A percentile compares a stretch with the other conserved stretches of the same genome.
Evolutionary conservation across 2,113 vertebrate genomes (phyloP).

Genomic region (Nanorana parkeri): DNA sequence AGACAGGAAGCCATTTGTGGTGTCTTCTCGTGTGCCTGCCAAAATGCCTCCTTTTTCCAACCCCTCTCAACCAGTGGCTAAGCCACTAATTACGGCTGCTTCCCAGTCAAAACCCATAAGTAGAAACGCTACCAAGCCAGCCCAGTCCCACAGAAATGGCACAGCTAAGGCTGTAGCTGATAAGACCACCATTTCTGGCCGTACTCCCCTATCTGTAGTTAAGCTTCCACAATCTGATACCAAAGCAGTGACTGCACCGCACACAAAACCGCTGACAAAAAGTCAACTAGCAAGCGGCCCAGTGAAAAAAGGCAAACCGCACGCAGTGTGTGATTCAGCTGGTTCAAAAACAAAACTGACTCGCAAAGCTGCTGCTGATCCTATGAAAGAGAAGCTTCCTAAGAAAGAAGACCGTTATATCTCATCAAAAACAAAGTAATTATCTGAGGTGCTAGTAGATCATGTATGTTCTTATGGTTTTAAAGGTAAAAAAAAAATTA

Average conservation of each 20-base stretch:
- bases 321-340: conserved; percentile 44
- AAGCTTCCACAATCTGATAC: conserved; percentile 75
- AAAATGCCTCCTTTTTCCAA: conserved; percentile 3
- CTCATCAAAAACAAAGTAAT: conserved; percentile 77
- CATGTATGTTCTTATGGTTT: no score
- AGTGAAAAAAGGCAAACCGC: conserved; percentile 20
- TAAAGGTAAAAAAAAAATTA: no score
- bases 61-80: conserved; percentile 1
- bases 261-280: conserved; percentile 57
- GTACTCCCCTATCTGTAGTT: conserved; percentile 68
- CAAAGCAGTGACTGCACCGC: conserved; percentile 54
- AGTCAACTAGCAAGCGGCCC: conserved; percentile 58
- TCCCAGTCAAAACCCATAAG: neutral
- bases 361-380: conserved; percentile 53
- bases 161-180: conserved; percentile 32
- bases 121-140: neutral
- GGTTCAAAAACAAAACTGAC: conserved; percentile 42
- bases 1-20: conserved; percentile 49
- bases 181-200: conserved; percentile 63
- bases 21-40: conserved; percentile 20
- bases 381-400: conserved; percentile 60
- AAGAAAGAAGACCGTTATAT: conserved; percentile 86
- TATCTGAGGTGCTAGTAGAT: no score
- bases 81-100: neutral
- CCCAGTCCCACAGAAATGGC: neutral